Conservation (phyloP, 2,888 invertebrate genomes). For the Maniola hyperantus region DNA sequence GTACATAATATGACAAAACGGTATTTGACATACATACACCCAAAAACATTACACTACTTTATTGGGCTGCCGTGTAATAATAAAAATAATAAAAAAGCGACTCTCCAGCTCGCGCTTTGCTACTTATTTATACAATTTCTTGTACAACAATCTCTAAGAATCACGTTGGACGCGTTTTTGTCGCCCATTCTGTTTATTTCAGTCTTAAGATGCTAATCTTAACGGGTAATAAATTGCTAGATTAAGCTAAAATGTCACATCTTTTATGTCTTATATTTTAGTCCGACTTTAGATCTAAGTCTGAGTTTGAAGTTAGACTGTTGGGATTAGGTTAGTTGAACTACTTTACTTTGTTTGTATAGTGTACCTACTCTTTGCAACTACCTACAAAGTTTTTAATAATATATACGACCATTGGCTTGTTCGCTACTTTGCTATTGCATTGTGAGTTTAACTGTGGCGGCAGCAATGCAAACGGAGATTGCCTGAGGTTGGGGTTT, state of each 20-base stretch:
- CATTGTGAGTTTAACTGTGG: background rate
- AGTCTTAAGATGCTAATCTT: background rate
- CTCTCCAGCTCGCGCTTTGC: too few relatives aligned
- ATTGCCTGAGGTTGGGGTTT: too few relatives aligned
- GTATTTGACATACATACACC: too few relatives aligned
- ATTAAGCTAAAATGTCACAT: background rate
- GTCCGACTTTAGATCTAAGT: background rate
- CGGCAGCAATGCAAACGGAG: too few relatives aligned
- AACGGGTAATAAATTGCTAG: background rate
- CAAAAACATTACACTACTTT: too few relatives aligned
- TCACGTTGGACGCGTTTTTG: too few relatives aligned
- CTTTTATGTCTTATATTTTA: background rate
- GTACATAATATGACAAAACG: too few relatives aligned
- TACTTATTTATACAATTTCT: too few relatives aligned
- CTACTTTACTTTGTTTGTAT: background rate
- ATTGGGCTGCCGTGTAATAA: too few relatives aligned
- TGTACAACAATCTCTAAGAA: too few relatives aligned
- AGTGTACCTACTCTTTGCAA: background rate
- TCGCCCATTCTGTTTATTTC: too few relatives aligned
- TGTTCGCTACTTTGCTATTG: background rate
- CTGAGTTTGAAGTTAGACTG: background rate
- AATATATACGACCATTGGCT: background rate
- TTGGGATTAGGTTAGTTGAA: background rate
- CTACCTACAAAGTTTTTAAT: background rate
- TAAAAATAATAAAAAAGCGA: too few relatives aligned